Base-by-base conservation (phyloP, 2,113 vertebrate species). In the Zootoca vivipara region DNA sequence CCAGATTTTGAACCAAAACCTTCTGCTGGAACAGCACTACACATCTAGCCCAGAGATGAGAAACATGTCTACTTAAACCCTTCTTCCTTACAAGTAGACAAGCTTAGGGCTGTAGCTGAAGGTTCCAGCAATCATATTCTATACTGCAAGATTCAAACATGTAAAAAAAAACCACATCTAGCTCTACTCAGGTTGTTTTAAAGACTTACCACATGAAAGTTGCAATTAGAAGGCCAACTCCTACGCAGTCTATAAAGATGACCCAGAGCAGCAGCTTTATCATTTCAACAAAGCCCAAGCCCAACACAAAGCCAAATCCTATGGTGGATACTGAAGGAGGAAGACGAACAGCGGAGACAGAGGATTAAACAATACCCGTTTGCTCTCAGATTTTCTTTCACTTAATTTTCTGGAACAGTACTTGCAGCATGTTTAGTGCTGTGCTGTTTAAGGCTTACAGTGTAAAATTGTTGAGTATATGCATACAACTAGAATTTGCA, bases 201-300 rank as follows among this genome's bases (percentile, higher is more conserved):
- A 30, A 75, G 30, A 96, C 98, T 97, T 92, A 99, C 99, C 99
- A 99, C 99, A 99, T 99, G 0, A 99, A 92, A 22, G 99, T 99
- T 93, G 99, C 97, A 94, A 99, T 98, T 86, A 99, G 97, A 72
- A 99, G 97, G 24, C 99, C 99, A 40, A 99, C 99, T 0, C 98
- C 99, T 42, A 99, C 96, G 7, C 99, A 99, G 95, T 99, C 99
- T 83, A 99, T 98, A 94, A 99, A 98, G 1, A 99, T 98, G 58
- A 99, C 99, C 99, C 99, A 99, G 82, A 99, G 97, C 1, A 99
- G 96, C 38, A 99, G 97, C 95, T 98, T 99, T 94, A 99, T 94
- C 2, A 97, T 99, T 95, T 99, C 98, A 95, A 99, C 91, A 86
- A 99, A 96, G 0, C 98, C 98, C 98, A 99, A 99, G 87, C 98